phyloP scores from a whole-genome alignment of 2,113 vertebrate species.

The Tretioscincus oriximinensis region DNA sequence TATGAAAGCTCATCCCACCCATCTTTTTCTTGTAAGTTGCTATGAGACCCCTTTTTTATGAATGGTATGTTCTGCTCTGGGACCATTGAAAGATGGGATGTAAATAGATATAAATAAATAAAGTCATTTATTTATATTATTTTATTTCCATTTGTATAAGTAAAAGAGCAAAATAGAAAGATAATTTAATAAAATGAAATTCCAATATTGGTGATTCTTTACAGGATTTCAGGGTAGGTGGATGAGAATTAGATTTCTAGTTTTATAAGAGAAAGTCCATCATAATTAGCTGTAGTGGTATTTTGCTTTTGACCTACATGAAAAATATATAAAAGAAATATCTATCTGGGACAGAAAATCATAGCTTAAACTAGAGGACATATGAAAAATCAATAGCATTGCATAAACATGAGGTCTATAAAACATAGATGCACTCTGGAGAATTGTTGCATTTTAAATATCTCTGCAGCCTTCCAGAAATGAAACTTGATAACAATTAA shows the following conservation, averaged over 20 bases:
- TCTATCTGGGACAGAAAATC: slow-evolving; percentile 21
- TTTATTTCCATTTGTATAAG: background rate
- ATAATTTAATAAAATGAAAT: slow-evolving; percentile 35
- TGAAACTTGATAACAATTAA: slow-evolving; percentile 61
- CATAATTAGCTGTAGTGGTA: slow-evolving; percentile 7
- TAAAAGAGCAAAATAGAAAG: slow-evolving; percentile 23
- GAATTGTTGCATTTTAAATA: slow-evolving; percentile 57
- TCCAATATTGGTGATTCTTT: slow-evolving; percentile 33
- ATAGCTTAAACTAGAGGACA: slow-evolving; percentile 33
- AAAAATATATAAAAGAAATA: slow-evolving; percentile 25
- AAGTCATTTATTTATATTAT: slow-evolving; percentile 21
- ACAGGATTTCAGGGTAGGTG: slow-evolving; percentile 13
- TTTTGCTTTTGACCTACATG: slow-evolving; percentile 36
- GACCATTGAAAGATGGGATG: too few species aligned
- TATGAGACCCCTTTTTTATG: too few species aligned
- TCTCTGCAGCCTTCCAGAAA: slow-evolving; percentile 51
- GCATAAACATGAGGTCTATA: slow-evolving; percentile 51
- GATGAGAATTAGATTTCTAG: slow-evolving; percentile 20
- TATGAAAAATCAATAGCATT: slow-evolving; percentile 63
- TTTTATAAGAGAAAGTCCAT: background rate
- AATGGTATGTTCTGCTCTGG: too few species aligned
- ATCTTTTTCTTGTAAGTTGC: too few species aligned
- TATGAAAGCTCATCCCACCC: too few species aligned
- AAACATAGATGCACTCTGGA: slow-evolving; percentile 52
- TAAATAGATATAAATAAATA: too few species aligned